Percentiles rank a stretch among this genome's conserved stretches.
Conservation (phyloP, 2,888 invertebrate genomes). For the Koerneria pararmatus region DNA sequence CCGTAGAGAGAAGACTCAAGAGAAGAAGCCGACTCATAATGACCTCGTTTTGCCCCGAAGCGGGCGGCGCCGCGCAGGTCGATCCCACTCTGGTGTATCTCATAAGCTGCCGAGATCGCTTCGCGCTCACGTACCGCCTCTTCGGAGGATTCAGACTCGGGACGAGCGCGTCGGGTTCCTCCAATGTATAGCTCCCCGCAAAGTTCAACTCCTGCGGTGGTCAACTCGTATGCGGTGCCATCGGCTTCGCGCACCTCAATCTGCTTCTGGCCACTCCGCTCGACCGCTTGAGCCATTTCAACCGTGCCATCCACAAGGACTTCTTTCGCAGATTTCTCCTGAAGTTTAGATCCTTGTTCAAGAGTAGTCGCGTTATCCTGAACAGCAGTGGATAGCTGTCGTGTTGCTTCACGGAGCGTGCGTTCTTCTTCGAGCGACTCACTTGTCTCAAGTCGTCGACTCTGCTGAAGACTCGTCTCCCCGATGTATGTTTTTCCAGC, state of each 20-base stretch:
- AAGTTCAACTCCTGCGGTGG: constrained; percentile 39
- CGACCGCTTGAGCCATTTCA: constrained; percentile 1
- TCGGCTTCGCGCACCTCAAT: constrained; percentile 23
- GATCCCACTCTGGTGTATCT: constrained; percentile 37
- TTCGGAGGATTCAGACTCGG: constrained; percentile 41
- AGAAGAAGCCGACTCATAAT: constrained; percentile 19
- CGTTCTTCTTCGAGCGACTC: constrained; percentile 12
- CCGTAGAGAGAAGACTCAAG: constrained; percentile 25
- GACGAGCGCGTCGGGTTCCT: constrained; percentile 29
- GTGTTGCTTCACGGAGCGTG: too few relatives aligned
- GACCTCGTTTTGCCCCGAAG: constrained; percentile 21
- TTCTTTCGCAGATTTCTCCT: constrained; percentile 13
- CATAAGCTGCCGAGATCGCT: constrained; percentile 43
- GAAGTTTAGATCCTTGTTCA: not conserved
- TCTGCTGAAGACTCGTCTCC: constrained; percentile 33
- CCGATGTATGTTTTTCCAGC: constrained; percentile 43
- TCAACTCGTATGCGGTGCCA: constrained; percentile 36
- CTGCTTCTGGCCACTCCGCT: constrained; percentile 8
- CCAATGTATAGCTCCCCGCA: constrained; percentile 40
- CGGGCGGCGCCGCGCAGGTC: constrained; percentile 34
- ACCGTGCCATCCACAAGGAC: constrained; percentile 29
- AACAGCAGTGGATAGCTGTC: too few relatives aligned
- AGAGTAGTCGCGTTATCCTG: constrained; percentile 5
- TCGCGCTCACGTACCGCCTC: constrained; percentile 36
- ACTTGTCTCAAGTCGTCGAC: constrained; percentile 26